phyloP scores from a whole-genome alignment of 1,140 invertebrate species.

The Agrypnia vestita region DNA sequence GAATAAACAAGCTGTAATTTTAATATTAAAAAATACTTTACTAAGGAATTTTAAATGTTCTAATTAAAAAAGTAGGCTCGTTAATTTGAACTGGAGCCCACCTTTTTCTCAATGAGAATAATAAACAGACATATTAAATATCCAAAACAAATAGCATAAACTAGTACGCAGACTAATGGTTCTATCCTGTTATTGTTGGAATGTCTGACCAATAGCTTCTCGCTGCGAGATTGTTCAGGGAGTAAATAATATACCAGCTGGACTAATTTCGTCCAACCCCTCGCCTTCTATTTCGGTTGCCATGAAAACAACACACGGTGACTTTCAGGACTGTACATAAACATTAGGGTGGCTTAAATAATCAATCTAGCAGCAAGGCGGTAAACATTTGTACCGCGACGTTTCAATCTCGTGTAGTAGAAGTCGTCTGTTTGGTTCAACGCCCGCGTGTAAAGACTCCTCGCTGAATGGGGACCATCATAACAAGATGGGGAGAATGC shows the following conservation, averaged over 20 bases:
- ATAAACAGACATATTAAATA: too few species aligned
- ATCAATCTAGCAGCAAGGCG: neutral
- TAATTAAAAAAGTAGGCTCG: too few species aligned
- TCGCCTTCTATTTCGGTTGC: constrained; percentile 35
- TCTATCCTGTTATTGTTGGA: neutral
- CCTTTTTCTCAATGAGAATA: too few species aligned
- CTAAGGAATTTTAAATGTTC: too few species aligned
- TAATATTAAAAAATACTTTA: too few species aligned
- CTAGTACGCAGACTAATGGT: neutral
- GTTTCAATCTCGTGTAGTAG: neutral
- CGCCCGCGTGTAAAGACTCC: neutral
- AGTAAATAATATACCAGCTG: constrained; percentile 25
- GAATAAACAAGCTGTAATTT: too few species aligned
- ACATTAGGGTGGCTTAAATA: constrained; percentile 4
- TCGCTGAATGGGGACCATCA: neutral
- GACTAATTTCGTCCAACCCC: constrained; percentile 38
- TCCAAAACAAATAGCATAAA: too few species aligned
- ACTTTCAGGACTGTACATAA: neutral
- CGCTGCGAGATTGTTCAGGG: constrained; percentile 11
- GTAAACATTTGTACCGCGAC: neutral
- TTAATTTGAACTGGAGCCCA: too few species aligned
- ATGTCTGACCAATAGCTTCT: constrained; percentile 5
- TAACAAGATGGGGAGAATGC: constrained; percentile 1
- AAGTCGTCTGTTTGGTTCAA: neutral
- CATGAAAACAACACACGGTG: constrained; percentile 9